Percentiles rank a stretch among this genome's conserved stretches.
Conservation (phyloP, 2,888 invertebrate genomes). For the Leptopilina syphax region DNA sequence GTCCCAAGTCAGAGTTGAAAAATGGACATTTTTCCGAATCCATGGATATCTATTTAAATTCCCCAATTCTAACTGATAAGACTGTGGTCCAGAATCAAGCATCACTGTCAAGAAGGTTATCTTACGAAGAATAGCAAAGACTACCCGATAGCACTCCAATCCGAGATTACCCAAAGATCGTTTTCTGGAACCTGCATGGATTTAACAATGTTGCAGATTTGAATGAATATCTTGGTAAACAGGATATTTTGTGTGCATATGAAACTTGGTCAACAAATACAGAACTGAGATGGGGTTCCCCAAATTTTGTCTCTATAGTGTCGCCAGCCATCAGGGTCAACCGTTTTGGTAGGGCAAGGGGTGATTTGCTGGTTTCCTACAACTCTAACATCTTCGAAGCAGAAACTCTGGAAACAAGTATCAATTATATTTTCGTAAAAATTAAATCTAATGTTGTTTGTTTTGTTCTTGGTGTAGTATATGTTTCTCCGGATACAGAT, state of each 20-base stretch:
- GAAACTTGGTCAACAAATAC: too few species aligned
- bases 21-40: too few species aligned
- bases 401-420: not conserved
- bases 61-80: not conserved
- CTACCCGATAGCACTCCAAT: not conserved
- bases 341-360: slow-evolving; percentile 3
- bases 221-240: not conserved
- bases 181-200: not conserved
- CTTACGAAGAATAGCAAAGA: not conserved
- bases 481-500: not conserved
- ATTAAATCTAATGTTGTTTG: not conserved
- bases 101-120: not conserved
- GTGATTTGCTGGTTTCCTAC: not conserved
- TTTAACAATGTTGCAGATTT: not conserved
- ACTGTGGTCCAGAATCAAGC: not conserved
- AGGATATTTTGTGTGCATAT: not conserved
- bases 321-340: not conserved
- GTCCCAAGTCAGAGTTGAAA: not conserved
- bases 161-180: not conserved
- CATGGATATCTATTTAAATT: too few species aligned
- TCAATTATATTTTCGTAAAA: not conserved
- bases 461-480: not conserved
- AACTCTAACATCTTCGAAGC: not conserved
- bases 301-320: not conserved
- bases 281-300: not conserved